Evolutionary conservation across 2,888 invertebrate species (phyloP).

Genomic region (Caenorhabditis virilis): DNA sequence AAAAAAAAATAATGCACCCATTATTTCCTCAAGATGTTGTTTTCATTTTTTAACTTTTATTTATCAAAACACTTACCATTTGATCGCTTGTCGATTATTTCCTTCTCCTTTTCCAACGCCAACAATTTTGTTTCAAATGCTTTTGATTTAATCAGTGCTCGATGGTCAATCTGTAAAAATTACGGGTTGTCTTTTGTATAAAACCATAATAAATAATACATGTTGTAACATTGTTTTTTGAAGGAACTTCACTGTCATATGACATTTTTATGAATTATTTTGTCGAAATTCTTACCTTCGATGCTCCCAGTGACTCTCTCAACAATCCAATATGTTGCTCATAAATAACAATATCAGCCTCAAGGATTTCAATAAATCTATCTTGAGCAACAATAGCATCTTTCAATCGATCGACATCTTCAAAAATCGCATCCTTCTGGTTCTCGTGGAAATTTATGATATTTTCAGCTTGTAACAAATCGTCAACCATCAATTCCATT

Average conservation of each 20-base stretch:
- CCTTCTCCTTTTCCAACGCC: slow-evolving; percentile 64
- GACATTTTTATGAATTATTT: slow-evolving; percentile 4
- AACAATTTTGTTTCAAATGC: slow-evolving; percentile 65
- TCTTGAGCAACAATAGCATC: slow-evolving; percentile 64
- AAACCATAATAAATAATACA: too few species aligned
- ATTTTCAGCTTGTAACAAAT: slow-evolving; percentile 45
- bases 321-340: slow-evolving; percentile 66
- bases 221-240: too few species aligned
- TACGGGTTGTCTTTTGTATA: too few species aligned
- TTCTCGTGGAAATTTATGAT: slow-evolving; percentile 49
- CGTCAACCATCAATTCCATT: slow-evolving; percentile 41
- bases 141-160: slow-evolving; percentile 64
- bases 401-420: slow-evolving; percentile 61
- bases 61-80: slow-evolving; percentile 55
- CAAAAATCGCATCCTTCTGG: slow-evolving; percentile 54
- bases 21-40: too few species aligned
- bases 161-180: slow-evolving; percentile 53
- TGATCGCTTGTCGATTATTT: slow-evolving; percentile 55
- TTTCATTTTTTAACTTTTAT: too few species aligned
- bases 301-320: slow-evolving; percentile 62
- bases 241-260: too few species aligned
- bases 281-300: slow-evolving; percentile 43
- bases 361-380: slow-evolving; percentile 59
- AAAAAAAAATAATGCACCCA: too few species aligned
- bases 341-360: slow-evolving; percentile 64